These are phyloP conservation scores for Cheilosia vernalis DNA, from an alignment of 2,888 invertebrate genomes.

Conservation along the genomic window DNA sequence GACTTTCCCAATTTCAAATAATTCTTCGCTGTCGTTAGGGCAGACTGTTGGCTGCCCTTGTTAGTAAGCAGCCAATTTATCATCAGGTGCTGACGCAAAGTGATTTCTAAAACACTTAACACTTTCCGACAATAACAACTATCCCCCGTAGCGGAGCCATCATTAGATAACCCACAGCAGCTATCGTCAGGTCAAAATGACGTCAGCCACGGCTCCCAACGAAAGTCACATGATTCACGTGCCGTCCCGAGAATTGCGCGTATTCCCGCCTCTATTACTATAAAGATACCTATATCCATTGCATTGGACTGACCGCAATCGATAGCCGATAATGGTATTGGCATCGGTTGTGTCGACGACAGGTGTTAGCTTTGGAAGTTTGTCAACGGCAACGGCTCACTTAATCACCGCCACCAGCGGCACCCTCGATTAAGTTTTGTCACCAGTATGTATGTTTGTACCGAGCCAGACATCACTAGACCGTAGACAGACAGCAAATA, in stretches of 20 bases:
- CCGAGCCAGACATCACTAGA: conserved; percentile 32
- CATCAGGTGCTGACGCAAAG: conserved; percentile 30
- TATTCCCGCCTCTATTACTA: neutral
- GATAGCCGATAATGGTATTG: conserved; percentile 55
- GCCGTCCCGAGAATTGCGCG: neutral
- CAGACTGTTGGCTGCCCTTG: neutral
- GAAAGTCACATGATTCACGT: neutral
- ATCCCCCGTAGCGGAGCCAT: neutral
- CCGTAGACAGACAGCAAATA: conserved; percentile 65
- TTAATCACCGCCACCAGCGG: conserved; percentile 9
- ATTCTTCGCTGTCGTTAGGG: conserved; percentile 12
- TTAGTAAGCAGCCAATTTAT: neutral
- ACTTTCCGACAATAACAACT: conserved; percentile 8
- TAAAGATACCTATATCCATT: neutral
- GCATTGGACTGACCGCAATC: conserved; percentile 55
- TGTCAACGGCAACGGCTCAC: conserved; percentile 41
- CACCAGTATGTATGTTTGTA: conserved; percentile 1
- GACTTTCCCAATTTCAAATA: conserved; percentile 22
- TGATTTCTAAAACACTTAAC: conserved; percentile 50
- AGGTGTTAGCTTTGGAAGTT: conserved; percentile 53
- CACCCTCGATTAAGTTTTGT: conserved; percentile 35
- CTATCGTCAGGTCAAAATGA: conserved; percentile 47
- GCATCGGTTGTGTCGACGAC: conserved; percentile 35
- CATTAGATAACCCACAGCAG: conserved; percentile 40
- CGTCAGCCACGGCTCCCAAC: conserved; percentile 18